phyloP scores from a whole-genome alignment of 2,113 vertebrate species.

The Burhinus oedicnemus region DNA sequence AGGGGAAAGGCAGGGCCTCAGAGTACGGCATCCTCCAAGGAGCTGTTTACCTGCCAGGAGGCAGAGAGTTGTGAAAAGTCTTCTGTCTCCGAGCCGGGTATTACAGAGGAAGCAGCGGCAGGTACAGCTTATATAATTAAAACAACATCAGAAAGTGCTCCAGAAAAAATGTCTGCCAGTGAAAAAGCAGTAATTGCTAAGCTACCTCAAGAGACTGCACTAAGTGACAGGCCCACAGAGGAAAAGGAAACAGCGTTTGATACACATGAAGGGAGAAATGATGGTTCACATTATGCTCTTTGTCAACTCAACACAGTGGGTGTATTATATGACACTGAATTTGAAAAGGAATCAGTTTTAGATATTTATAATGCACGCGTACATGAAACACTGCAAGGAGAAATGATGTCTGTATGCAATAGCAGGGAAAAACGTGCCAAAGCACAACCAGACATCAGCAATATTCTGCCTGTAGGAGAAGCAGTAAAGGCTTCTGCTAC shows the following conservation, averaged over 20 bases:
- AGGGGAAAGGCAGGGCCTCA: not conserved
- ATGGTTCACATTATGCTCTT: constrained; percentile 80
- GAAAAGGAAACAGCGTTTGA: constrained; percentile 80
- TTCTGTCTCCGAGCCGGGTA: constrained; percentile 64
- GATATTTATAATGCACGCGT: constrained; percentile 70
- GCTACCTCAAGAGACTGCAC: constrained; percentile 80
- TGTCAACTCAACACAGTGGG: constrained; percentile 75
- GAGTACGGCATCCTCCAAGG: constrained; percentile 31
- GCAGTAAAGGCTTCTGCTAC: constrained; percentile 33
- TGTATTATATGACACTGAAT: constrained; percentile 77
- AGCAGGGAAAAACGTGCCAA: constrained; percentile 54
- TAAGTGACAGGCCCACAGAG: constrained; percentile 81
- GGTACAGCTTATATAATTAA: constrained; percentile 81
- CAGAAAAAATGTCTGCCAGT: constrained; percentile 79
- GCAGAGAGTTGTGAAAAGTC: constrained; percentile 66
- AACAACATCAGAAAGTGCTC: constrained; percentile 79
- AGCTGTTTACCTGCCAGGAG: constrained; percentile 74
- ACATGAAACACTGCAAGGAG: constrained; percentile 66
- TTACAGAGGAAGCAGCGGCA: constrained; percentile 68
- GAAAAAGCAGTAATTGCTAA: constrained; percentile 82
- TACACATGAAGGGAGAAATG: constrained; percentile 80
- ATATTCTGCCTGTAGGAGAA: constrained; percentile 28
- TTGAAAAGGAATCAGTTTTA: constrained; percentile 76
- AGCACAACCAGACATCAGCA: constrained; percentile 42
- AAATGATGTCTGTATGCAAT: constrained; percentile 42